Base-by-base conservation (phyloP, 1,140 invertebrate genomes). In the Cardiocondyla obscurior region DNA sequence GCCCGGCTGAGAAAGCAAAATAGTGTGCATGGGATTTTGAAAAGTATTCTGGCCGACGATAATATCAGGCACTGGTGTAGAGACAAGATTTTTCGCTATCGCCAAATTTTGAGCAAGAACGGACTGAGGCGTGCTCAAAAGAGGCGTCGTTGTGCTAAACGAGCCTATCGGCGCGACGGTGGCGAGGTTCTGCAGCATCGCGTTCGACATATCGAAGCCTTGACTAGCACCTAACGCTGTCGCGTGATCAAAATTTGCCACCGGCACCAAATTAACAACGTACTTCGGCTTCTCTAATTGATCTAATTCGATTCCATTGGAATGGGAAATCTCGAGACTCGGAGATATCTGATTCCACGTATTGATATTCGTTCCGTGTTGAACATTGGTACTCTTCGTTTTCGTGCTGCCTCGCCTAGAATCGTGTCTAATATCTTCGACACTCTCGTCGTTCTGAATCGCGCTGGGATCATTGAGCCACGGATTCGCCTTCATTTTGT, bases 191-290 rank as follows among this genome's bases (percentile, higher is more conserved):
- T 91, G 91, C 22, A 93, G 30, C 74, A 93, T 90, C 0, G 90
- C 92, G 67, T 94, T 94, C 0, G 93, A 92, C 14, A 93, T 84
- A 69, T 94, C 93, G 53, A 94, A 94, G 0, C 92, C 92, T 70
- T 94, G 93, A 49, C 93, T 94, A 25, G 87, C 93, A 0, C 91
- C 92, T 4, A 94, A 60, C 0, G 93, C 93, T 1, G 92, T 93
- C 0, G 92, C 89, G 30, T 94, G 94, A 81, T 94, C 92, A 19
- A 94, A 94, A 74, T 91, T 92, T 0, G 87, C 84, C 0, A 94
- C n/a, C 0, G 92, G 92, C 3, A 94, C 83, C 6, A 94, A 16
- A 57, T 94, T 93, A 0, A 93, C 86, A 1, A 93, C 44, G 14
- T 92, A 81, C 16, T 94, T 94, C 2, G 93, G 91, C 33, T 93